Evolutionary conservation across 2,113 vertebrate genomes (phyloP).

Genomic region (Struthidea cinerea): DNA sequence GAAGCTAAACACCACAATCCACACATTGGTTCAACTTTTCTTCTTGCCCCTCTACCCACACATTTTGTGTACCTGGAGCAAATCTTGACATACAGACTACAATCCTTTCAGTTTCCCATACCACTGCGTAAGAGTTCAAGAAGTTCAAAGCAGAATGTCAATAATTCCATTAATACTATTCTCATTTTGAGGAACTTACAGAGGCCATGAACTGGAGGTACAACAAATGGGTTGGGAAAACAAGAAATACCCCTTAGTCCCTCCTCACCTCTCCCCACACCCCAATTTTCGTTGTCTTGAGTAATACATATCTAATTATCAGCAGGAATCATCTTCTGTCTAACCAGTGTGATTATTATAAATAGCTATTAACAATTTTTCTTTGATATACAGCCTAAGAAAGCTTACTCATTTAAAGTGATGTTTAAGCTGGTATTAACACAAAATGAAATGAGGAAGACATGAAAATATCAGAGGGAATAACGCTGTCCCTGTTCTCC

Average conservation of each 20-base stretch:
- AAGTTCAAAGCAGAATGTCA: neutral
- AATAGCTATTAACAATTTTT: neutral
- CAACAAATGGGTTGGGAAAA: neutral
- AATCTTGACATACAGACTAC: fast-evolving
- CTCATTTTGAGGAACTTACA: neutral
- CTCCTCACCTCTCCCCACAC: too few relatives aligned
- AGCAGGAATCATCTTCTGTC: neutral
- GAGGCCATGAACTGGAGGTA: neutral
- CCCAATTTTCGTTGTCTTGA: neutral
- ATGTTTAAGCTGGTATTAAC: neutral
- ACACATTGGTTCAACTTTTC: neutral
- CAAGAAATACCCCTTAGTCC: neutral
- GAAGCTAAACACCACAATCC: neutral
- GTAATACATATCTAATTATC: neutral
- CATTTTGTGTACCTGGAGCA: neutral
- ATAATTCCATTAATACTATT: neutral
- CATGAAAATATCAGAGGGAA: neutral
- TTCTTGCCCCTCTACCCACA: neutral
- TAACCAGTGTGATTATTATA: neutral
- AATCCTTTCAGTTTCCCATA: neutral
- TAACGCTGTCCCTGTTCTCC: neutral
- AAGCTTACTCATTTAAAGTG: neutral
- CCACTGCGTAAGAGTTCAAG: neutral
- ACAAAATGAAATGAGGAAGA: neutral
- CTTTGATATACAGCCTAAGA: neutral